A percentile compares a stretch with the other conserved stretches of the same genome.
phyloP scores from a whole-genome alignment of 2,113 vertebrate species.

The Serilophus lunatus region DNA sequence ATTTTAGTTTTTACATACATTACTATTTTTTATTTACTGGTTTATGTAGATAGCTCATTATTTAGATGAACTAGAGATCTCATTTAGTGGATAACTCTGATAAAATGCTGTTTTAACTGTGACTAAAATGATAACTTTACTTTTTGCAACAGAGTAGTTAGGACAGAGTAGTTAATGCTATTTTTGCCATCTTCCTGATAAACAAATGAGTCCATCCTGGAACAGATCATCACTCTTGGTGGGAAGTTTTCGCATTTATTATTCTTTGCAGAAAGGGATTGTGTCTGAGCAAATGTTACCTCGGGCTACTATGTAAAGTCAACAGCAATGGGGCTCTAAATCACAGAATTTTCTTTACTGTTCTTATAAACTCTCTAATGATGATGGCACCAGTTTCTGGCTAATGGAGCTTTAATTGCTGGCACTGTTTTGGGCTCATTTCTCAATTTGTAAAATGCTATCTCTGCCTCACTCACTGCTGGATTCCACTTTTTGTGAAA shows the following conservation, averaged over 20 bases:
- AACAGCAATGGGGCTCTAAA: neutral
- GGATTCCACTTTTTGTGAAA: neutral
- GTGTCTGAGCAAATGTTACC: neutral
- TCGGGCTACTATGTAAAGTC: neutral
- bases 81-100: neutral
- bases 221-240: neutral
- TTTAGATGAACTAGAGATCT: neutral
- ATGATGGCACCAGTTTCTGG: neutral
- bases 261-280: neutral
- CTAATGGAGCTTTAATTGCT: neutral
- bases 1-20: neutral
- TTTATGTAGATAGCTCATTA: neutral
- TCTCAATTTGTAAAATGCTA: neutral
- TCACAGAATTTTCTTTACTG: neutral
- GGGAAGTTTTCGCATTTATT: neutral
- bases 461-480: neutral
- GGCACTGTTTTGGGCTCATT: neutral
- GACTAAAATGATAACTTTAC: neutral
- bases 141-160: too few relatives aligned
- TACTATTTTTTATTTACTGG: neutral
- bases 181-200: neutral
- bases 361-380: neutral
- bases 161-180: neutral
- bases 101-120: neutral
- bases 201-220: neutral